Percentiles rank a stretch among this genome's conserved stretches.
Conservation (phyloP, 2,888 invertebrate species). For the Drosophila yooni region DNA sequence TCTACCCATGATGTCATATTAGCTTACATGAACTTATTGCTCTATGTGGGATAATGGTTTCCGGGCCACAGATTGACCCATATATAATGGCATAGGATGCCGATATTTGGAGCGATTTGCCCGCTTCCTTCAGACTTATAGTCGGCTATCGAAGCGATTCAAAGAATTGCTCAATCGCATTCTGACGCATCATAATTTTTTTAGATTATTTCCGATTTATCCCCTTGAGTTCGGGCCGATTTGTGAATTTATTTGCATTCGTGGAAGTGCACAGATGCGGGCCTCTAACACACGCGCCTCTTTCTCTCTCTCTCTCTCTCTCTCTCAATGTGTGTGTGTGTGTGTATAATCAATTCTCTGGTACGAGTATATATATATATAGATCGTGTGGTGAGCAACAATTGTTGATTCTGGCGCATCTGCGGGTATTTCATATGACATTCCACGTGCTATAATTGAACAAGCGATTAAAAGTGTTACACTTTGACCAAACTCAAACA, state of each 20-base stretch:
- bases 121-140: slow-evolving; percentile 19
- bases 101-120: slow-evolving; percentile 1
- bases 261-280: slow-evolving; percentile 37
- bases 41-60: slow-evolving; percentile 13
- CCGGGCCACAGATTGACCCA: slow-evolving; percentile 19
- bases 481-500: neutral
- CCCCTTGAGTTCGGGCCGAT: slow-evolving; percentile 21
- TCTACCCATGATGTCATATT: slow-evolving; percentile 41
- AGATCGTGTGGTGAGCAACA: slow-evolving; percentile 29
- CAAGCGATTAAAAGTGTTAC: neutral
- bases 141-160: slow-evolving; percentile 18
- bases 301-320: neutral
- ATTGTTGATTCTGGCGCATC: slow-evolving; percentile 23
- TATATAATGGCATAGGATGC: neutral
- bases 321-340: neutral
- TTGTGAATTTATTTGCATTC: slow-evolving; percentile 20
- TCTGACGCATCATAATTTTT: slow-evolving; percentile 28
- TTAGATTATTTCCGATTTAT: neutral
- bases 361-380: slow-evolving; percentile 20
- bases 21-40: neutral
- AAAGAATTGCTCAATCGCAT: slow-evolving; percentile 20
- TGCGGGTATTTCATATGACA: slow-evolving; percentile 22
- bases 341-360: slow-evolving; percentile 10
- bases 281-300: neutral
- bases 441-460: neutral